Evolutionary conservation across 23 tunicate genomes (phyloP), one percentile per base, ranked within the genome.

Genomic region (Styela clava): DNA sequence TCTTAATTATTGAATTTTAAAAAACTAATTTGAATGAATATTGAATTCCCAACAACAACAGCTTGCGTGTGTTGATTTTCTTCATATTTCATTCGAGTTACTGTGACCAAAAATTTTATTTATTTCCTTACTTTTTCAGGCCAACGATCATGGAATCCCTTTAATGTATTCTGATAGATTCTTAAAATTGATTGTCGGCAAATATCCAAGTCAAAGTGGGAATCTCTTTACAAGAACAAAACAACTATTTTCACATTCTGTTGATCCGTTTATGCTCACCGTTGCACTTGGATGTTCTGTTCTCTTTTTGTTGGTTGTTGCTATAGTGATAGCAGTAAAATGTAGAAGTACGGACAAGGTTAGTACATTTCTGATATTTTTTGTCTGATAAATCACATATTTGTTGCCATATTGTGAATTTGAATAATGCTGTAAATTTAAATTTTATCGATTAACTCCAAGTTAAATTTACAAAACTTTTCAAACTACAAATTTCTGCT

Each of bases 341-440:
- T 83, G 82, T 82, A 83, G 79, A 52, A 70, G 20, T 12, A 35
- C 37, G 26, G 83, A 34, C 32, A 88, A 88, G 78, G 94, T 88
- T 44, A 5, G 56, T 44, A n/a, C n/a, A n/a, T n/a, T n/a, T n/a
- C n/a, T n/a, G n/a, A n/a, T n/a, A n/a, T n/a, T n/a, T n/a, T n/a
- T n/a, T n/a, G n/a, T n/a, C n/a, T n/a, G n/a, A n/a, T n/a, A n/a
- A n/a, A n/a, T n/a, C n/a, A n/a, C n/a, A n/a, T n/a, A n/a, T n/a
- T n/a, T n/a, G n/a, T n/a, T n/a, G n/a, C n/a, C n/a, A n/a, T n/a
- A n/a, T n/a, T n/a, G n/a, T n/a, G n/a, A n/a, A n/a, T n/a, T n/a
- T n/a, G n/a, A n/a, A n/a, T n/a, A n/a, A n/a, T n/a, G n/a, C n/a
- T n/a, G n/a, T n/a, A n/a, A n/a, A n/a, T n/a, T n/a, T n/a, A n/a